Evolutionary conservation across 1,140 invertebrate genomes (phyloP).

Genomic region (Calliphora vicina): DNA sequence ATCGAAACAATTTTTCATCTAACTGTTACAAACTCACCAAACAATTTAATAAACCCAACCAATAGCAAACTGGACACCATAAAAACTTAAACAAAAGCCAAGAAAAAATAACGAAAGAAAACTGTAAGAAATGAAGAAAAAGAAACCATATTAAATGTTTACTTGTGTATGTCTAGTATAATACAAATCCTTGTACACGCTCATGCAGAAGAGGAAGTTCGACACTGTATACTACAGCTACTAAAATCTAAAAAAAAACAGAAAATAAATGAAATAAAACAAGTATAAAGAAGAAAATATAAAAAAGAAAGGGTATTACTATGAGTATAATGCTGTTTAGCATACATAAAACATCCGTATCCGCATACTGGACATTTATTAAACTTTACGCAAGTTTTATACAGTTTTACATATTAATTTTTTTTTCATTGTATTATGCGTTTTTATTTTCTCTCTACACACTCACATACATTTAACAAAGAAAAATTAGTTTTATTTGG

Average conservation of each 20-base stretch:
- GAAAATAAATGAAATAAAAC: not conserved
- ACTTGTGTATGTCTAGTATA: not conserved
- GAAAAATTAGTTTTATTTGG: not conserved
- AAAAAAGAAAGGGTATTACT: not conserved
- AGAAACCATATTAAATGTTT: conserved; percentile 5
- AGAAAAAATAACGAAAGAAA: not conserved
- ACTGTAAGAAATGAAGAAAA: not conserved
- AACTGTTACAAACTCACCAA: no score
- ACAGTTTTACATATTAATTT: not conserved
- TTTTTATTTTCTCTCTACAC: not conserved
- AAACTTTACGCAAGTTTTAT: conserved; percentile 18
- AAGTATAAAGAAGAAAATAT: not conserved
- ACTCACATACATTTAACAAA: not conserved
- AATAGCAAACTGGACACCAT: not conserved
- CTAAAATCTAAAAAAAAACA: not conserved
- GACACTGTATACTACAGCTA: not conserved
- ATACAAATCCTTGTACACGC: not conserved
- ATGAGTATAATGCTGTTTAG: not conserved
- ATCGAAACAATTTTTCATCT: no score
- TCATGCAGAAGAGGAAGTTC: not conserved
- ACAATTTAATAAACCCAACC: no score
- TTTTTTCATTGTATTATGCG: not conserved
- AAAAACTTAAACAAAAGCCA: not conserved
- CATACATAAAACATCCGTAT: conserved; percentile 2
- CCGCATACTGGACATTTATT: conserved; percentile 27